These are phyloP conservation scores for Nesidiocoris tenuis DNA, from an alignment of 2,888 invertebrate species.

Conservation along the genomic window DNA sequence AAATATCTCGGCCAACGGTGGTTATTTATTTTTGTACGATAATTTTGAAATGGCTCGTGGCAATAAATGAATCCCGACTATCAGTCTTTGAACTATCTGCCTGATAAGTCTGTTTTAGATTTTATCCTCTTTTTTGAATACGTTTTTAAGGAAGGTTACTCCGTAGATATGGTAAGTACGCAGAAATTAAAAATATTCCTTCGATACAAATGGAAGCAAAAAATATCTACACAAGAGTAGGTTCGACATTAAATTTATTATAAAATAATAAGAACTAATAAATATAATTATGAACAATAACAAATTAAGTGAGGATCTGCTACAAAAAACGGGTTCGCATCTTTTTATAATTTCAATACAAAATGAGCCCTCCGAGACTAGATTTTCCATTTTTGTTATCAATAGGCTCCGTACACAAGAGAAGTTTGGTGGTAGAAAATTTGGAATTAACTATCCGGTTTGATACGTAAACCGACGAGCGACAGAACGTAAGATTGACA, in stretches of 20 bases:
- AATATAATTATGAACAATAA: slow-evolving; percentile 34
- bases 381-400: slow-evolving; percentile 13
- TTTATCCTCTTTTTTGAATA: no score
- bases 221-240: neutral
- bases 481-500: no score
- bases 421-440: slow-evolving; percentile 6
- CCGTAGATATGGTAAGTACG: no score
- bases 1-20: neutral
- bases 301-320: slow-evolving; percentile 19
- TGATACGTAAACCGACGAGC: no score
- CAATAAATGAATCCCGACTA: slow-evolving; percentile 12
- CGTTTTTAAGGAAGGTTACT: no score
- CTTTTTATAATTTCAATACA: slow-evolving; percentile 13
- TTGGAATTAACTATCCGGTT: slow-evolving; percentile 4
- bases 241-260: slow-evolving; percentile 28
- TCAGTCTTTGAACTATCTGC: neutral
- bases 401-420: slow-evolving; percentile 6
- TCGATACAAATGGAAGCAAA: no score
- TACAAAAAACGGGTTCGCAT: slow-evolving; percentile 18
- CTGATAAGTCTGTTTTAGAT: no score
- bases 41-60: slow-evolving; percentile 17
- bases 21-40: slow-evolving; percentile 34
- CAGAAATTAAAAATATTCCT: no score
- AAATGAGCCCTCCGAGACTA: slow-evolving; percentile 37
- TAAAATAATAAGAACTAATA: slow-evolving; percentile 35